These are phyloP conservation scores for Zaprionus gabonicus DNA, from an alignment of 1,140 invertebrate species.

Conservation along the genomic window DNA sequence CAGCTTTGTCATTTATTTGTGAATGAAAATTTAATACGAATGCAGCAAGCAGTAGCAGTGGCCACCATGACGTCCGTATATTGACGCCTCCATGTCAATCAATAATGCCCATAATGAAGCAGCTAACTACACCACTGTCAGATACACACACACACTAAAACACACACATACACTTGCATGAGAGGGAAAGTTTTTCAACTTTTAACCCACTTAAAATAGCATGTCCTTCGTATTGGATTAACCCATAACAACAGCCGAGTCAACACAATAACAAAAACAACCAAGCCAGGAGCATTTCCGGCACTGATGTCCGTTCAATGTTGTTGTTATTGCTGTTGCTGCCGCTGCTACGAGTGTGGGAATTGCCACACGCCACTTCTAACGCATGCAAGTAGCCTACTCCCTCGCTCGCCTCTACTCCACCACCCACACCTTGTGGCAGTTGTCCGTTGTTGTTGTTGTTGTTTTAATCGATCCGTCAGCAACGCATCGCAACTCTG, in stretches of 20 bases:
- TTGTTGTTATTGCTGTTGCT: slow-evolving; percentile 16
- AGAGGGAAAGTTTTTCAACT: slow-evolving; percentile 74
- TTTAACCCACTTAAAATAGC: slow-evolving; percentile 83
- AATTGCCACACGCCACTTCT: slow-evolving; percentile 64
- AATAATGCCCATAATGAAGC: slow-evolving; percentile 54
- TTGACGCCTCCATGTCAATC: slow-evolving; percentile 60
- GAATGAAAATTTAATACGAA: slow-evolving; percentile 38
- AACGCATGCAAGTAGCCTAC: slow-evolving; percentile 51
- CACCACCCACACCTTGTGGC: slow-evolving; percentile 4
- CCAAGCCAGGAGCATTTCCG: slow-evolving; percentile 15
- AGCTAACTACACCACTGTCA: slow-evolving; percentile 27
- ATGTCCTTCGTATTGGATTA: slow-evolving; percentile 79
- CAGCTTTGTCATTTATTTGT: slow-evolving; percentile 1
- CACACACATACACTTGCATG: neutral
- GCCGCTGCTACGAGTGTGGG: slow-evolving; percentile 49
- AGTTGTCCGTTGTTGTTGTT: neutral
- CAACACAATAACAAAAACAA: slow-evolving; percentile 45
- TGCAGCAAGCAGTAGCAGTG: slow-evolving; percentile 1
- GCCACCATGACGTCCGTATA: neutral
- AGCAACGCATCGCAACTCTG: neutral
- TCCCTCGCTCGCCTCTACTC: neutral
- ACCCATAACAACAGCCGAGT: slow-evolving; percentile 44
- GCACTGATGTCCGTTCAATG: slow-evolving; percentile 17
- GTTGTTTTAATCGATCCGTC: slow-evolving; percentile 58
- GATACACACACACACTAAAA: neutral